phyloP scores from a whole-genome alignment of 2,888 invertebrate species.

The Malacosoma neustria region DNA sequence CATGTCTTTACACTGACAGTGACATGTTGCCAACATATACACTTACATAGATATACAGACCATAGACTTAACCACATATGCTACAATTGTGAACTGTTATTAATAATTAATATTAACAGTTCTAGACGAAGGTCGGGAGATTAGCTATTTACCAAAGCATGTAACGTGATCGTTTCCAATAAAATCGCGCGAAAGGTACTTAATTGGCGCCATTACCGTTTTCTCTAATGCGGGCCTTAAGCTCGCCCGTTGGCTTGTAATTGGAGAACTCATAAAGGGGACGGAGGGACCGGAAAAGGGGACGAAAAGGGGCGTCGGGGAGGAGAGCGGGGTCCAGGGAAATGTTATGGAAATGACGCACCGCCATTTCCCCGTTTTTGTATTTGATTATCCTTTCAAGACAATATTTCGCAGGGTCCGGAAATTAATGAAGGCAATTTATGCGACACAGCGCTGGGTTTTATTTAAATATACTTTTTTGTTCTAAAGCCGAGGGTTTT shows the following conservation, averaged over 20 bases:
- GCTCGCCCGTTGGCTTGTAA: slow-evolving; percentile 61
- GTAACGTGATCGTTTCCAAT: not conserved
- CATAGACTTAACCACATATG: no score
- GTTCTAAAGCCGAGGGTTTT: slow-evolving; percentile 45
- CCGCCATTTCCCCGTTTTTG: slow-evolving; percentile 73
- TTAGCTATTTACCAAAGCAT: not conserved
- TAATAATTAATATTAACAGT: no score
- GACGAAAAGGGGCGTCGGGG: slow-evolving; percentile 41
- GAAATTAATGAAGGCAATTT: slow-evolving; percentile 75
- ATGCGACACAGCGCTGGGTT: slow-evolving; percentile 66
- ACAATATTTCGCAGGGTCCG: slow-evolving; percentile 72
- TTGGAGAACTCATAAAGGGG: slow-evolving; percentile 70
- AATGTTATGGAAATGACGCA: slow-evolving; percentile 74
- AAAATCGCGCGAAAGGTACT: slow-evolving; percentile 22
- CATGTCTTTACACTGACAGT: no score
- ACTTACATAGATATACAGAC: no score
- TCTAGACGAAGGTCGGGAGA: no score
- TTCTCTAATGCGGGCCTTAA: slow-evolving; percentile 63
- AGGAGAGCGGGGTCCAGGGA: slow-evolving; percentile 23
- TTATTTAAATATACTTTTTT: slow-evolving; percentile 69
- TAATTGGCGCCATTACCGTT: slow-evolving; percentile 41
- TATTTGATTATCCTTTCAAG: slow-evolving; percentile 76
- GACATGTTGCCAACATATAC: no score
- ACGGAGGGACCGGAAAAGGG: slow-evolving; percentile 59
- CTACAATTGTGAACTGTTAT: no score